Conservation (phyloP, 2,888 invertebrate genomes). For the Cremastinae sp. region DNA sequence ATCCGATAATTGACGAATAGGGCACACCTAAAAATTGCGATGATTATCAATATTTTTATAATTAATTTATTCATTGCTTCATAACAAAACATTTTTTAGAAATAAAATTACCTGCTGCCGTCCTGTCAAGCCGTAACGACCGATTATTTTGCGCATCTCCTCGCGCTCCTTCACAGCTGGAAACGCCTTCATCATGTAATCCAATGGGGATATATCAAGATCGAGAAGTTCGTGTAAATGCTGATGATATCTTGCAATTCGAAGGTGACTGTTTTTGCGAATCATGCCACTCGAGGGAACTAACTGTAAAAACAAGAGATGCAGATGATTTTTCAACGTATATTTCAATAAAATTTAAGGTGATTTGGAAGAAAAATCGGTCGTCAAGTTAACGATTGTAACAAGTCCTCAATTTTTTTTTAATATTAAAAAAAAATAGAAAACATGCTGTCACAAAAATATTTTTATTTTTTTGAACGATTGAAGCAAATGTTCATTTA, state of each 20-base stretch:
- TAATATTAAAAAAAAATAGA: too few relatives aligned
- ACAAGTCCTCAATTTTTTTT: too few relatives aligned
- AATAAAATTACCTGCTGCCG: slow-evolving; percentile 89
- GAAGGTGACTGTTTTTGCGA: slow-evolving; percentile 97
- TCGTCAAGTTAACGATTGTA: too few relatives aligned
- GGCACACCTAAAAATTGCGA: slow-evolving; percentile 86
- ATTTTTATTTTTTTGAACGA: too few relatives aligned
- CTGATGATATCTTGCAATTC: slow-evolving; percentile 99
- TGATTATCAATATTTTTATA: too few relatives aligned
- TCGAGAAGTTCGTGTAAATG: slow-evolving; percentile 98
- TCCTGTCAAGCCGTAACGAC: slow-evolving; percentile 98
- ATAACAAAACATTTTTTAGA: slow-evolving; percentile 24
- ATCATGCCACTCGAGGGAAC: slow-evolving; percentile 98
- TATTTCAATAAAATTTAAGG: too few relatives aligned
- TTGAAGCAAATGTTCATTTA: too few relatives aligned
- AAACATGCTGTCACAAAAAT: too few relatives aligned
- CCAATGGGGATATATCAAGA: slow-evolving; percentile 95
- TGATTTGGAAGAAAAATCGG: background rate
- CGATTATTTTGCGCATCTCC: slow-evolving; percentile 99
- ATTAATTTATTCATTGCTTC: background rate
- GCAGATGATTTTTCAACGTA: background rate
- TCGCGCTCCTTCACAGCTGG: slow-evolving; percentile 98
- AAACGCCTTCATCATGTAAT: slow-evolving; percentile 99
- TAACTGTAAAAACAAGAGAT: slow-evolving; percentile 82
- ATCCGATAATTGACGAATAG: slow-evolving; percentile 96